Evolutionary conservation across 2,797 vertebrate genomes (phyloP), one percentile per base, ranked within the genome.

Genomic region (Hippopotamyrus pictus): DNA sequence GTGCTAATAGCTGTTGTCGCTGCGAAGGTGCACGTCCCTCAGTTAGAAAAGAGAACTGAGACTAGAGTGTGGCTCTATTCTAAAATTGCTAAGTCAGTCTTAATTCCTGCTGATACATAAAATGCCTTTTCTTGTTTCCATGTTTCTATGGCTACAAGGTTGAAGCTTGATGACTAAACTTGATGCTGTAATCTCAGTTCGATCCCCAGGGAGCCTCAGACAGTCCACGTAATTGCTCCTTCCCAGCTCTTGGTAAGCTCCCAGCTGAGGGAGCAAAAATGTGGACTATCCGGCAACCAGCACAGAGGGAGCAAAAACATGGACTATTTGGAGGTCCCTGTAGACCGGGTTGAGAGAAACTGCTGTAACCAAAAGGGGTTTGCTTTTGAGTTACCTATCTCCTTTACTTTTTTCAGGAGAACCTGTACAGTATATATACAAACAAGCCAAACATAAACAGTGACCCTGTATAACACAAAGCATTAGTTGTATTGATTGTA

Each of bases 1-100:
- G 87, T 94, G 89, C 89, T 96, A 96, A 93, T 90, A 89, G 76
- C 89, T 91, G 92, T 89, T 87, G 88, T 93, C 91, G 90, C 37
- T 9, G 88, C 25, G 17, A 65, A 37, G 14, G 89, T 62, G 48
- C 29, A n/a, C 8, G 83, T 14, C 88, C 3, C 22, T 57, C 12
- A 53, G 29, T 41, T 37, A 59, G 14, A 54, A 41, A 19, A 54
- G 59, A 48, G 19, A 5, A 48, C n/a, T 41, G 12, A 88, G n/a
- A 73, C 22, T 62, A 48, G 62, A 73, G 59, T 1, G 4, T 0
- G 1, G 2, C 41, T 25, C 37, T 44, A 8, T 59, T 44, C 37
- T 25, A 9, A 73, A 25, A 50, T 73, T 8, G 41, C 33, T 41
- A 48, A 76, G 29, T 41, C 22, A 79, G 19, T 50, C 59, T 62